Evolutionary conservation across 2,888 invertebrate species (phyloP), one percentile per base, ranked within the genome.

Genomic region (Aromia moschata): DNA sequence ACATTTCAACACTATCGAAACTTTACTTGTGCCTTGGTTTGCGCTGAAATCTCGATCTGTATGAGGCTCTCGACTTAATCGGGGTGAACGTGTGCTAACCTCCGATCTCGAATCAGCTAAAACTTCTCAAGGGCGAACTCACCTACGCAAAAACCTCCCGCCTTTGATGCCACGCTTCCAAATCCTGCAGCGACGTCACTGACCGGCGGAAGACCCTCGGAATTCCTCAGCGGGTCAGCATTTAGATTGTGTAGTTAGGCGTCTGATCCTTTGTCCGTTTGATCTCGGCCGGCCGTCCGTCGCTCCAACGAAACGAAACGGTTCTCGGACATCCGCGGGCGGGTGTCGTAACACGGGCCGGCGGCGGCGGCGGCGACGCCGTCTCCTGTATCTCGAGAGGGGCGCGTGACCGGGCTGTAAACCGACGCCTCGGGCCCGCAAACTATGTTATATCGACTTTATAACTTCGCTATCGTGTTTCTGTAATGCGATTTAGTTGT

Each of bases 391-490:
- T 64, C 61, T 60, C 59, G 51, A 49, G 70, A 71, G 69, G 66
- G 58, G 70, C 71, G 71, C 75, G 75, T 75, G 74, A 74, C 72
- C 67, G 18, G 68, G 62, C 65, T 73, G 70, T 73, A 72, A 72
- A 71, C 68, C 64, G 70, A 69, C 67, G 67, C 68, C 64, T 69
- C 59, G 62, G 65, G 69, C 60, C 59, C 66, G 63, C 63, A 56
- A 51, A 45, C 59, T 61, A 63, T 63, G 63, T 63, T 38, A 63
- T 59, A 64, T 66, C 66, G 64, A 66, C 66, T 64, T 66, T 66
- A 64, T 64, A 66, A 64, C 62, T 58, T 51, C 17, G 60, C 60
- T 54, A 60, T 62, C 62, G 60, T 63, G 56, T 60, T 63, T 56
- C 60, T 60, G 60, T 65, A 66, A 47, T 66, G 56, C 64, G 51